A percentile compares a stretch with the other conserved stretches of the same genome.
phyloP scores from a whole-genome alignment of 2,888 invertebrate species.

The Agrotis segetum region DNA sequence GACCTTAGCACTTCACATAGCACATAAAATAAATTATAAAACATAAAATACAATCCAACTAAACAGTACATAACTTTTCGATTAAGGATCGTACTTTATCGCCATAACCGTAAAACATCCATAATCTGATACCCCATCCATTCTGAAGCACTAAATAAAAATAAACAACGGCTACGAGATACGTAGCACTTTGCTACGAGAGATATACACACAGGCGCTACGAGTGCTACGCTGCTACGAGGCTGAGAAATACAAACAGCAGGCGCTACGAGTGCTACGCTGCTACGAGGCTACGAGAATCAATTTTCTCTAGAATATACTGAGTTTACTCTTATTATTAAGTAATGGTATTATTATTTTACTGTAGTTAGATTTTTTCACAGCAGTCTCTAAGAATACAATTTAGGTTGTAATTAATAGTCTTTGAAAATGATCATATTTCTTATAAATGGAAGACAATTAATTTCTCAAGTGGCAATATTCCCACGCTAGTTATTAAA shows the following conservation, averaged over 20 bases:
- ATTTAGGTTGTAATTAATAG: background rate
- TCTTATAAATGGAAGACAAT: constrained; percentile 39
- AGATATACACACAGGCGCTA: constrained; percentile 31
- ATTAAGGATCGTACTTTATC: constrained; percentile 37
- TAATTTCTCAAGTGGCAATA: constrained; percentile 14
- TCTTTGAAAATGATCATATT: background rate
- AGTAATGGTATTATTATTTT: background rate
- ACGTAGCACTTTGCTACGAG: constrained; percentile 55
- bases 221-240: constrained; percentile 44
- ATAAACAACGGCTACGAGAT: constrained; percentile 42
- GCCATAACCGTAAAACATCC: constrained; percentile 47
- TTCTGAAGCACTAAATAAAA: constrained; percentile 54
- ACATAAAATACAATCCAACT: constrained; percentile 26
- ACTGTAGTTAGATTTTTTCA: constrained; percentile 4
- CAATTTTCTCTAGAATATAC: constrained; percentile 23
- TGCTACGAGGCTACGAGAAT: constrained; percentile 45
- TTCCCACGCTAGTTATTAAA: constrained; percentile 26
- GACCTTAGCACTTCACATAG: background rate
- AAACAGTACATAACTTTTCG: constrained; percentile 45
- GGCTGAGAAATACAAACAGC: background rate
- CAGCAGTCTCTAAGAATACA: background rate
- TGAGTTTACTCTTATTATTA: constrained; percentile 21
- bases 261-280: constrained; percentile 30
- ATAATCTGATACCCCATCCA: constrained; percentile 51
- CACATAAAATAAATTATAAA: background rate